Evolutionary conservation across 2,797 vertebrate genomes (phyloP).

Genomic region (Rhinichthys osculus): DNA sequence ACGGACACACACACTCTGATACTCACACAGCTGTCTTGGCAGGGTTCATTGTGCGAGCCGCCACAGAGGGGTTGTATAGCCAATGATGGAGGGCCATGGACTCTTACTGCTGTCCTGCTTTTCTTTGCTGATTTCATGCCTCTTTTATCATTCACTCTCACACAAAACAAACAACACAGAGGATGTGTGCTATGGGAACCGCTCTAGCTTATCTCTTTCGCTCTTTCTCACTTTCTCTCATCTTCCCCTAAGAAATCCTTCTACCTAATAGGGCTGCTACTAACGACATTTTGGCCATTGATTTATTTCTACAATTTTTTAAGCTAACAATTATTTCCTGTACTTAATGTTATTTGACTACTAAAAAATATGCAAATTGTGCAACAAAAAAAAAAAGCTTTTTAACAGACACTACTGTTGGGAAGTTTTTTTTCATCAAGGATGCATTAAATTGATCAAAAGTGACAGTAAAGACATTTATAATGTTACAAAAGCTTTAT

Average conservation of each 20-base stretch:
- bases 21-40: conserved; percentile 90
- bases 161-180: conserved; percentile 99
- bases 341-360: not conserved
- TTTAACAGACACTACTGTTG: too few species aligned
- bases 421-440: not conserved
- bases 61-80: conserved; percentile 78
- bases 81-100: conserved; percentile 84
- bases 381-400: not conserved
- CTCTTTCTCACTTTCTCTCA: not conserved
- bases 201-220: conserved; percentile 60
- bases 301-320: not conserved
- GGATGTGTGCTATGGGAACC: conserved; percentile 94
- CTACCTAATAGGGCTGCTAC: not conserved
- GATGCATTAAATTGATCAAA: not conserved
- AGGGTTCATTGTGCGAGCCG: conserved; percentile 78
- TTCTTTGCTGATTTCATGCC: conserved; percentile 99
- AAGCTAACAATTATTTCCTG: not conserved
- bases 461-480: not conserved
- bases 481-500: not conserved
- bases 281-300: not conserved
- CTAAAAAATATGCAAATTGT: not conserved
- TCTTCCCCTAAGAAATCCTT: not conserved
- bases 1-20: conserved; percentile 32
- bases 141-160: conserved; percentile 99
- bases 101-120: conserved; percentile 97